phyloP scores from a whole-genome alignment of 2,888 invertebrate genomes.

The Mimumesa dahlbomi region DNA sequence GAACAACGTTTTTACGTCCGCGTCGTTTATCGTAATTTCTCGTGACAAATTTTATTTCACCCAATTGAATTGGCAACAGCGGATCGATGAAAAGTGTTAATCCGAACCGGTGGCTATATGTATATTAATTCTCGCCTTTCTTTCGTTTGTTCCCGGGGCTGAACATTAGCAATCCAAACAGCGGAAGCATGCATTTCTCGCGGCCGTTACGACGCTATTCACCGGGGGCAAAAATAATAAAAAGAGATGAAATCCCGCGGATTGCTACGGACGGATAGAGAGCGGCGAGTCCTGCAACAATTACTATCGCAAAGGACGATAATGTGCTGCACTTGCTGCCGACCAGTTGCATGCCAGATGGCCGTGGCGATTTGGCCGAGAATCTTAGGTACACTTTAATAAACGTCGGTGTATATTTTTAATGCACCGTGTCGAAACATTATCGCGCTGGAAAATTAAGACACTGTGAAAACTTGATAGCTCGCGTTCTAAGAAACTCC shows the following conservation, averaged over 20 bases:
- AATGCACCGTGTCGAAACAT: slow-evolving; percentile 9
- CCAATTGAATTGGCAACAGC: too few relatives aligned
- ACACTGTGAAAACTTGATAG: too few relatives aligned
- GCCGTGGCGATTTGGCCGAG: slow-evolving; percentile 35
- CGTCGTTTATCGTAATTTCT: too few relatives aligned
- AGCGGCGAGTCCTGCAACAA: slow-evolving; percentile 40
- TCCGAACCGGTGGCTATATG: too few relatives aligned
- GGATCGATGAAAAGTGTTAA: too few relatives aligned
- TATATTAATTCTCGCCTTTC: neutral
- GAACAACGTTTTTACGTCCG: too few relatives aligned
- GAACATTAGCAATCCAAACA: slow-evolving; percentile 9
- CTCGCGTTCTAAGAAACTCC: too few relatives aligned
- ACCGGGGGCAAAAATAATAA: neutral
- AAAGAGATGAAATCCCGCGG: neutral
- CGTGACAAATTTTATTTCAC: too few relatives aligned
- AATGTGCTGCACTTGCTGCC: slow-evolving; percentile 42
- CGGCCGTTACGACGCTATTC: slow-evolving; percentile 1
- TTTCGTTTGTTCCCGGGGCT: neutral
- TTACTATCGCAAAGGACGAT: slow-evolving; percentile 49
- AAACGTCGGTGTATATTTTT: slow-evolving; percentile 13
- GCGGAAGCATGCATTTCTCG: slow-evolving; percentile 14
- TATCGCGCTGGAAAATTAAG: too few relatives aligned
- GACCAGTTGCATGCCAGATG: slow-evolving; percentile 55
- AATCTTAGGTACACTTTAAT: slow-evolving; percentile 29
- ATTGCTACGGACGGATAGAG: slow-evolving; percentile 33